Evolutionary conservation across 2,797 vertebrate species (phyloP).

Genomic region (Nannoperca obscura): DNA sequence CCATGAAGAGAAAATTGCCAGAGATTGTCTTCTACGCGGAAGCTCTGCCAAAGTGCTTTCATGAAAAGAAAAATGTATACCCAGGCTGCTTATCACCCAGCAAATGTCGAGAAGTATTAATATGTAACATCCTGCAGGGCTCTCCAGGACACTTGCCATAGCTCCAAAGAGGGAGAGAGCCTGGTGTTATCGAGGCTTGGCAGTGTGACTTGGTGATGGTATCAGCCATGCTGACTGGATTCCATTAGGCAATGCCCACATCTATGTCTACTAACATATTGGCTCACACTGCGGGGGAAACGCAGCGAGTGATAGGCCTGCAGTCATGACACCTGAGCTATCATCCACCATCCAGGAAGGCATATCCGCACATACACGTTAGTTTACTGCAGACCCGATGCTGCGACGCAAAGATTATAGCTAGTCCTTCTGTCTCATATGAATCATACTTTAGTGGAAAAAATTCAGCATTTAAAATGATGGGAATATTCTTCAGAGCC

Average conservation of each 20-base stretch:
- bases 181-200: conserved; percentile 76
- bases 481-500: conserved; percentile 46
- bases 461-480: conserved; percentile 38
- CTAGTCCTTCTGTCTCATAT: conserved; percentile 46
- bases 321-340: conserved; percentile 73
- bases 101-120: conserved; percentile 82
- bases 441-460: conserved; percentile 46
- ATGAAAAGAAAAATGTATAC: conserved; percentile 74
- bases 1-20: conserved; percentile 52
- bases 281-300: conserved; percentile 65
- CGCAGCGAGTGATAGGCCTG: conserved; percentile 65
- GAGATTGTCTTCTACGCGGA: conserved; percentile 60
- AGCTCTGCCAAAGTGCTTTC: conserved; percentile 63
- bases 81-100: conserved; percentile 73
- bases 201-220: conserved; percentile 80
- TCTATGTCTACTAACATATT: conserved; percentile 78
- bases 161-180: conserved; percentile 70
- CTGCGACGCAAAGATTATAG: conserved; percentile 60
- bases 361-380: conserved; percentile 64
- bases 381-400: conserved; percentile 66
- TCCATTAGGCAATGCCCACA: conserved; percentile 83
- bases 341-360: conserved; percentile 72
- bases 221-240: conserved; percentile 80
- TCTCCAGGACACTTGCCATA: conserved; percentile 78
- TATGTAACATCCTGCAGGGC: conserved; percentile 82